These are phyloP conservation scores for Zaprionus inermis DNA, from an alignment of 1,140 invertebrate genomes.

Conservation along the genomic window DNA sequence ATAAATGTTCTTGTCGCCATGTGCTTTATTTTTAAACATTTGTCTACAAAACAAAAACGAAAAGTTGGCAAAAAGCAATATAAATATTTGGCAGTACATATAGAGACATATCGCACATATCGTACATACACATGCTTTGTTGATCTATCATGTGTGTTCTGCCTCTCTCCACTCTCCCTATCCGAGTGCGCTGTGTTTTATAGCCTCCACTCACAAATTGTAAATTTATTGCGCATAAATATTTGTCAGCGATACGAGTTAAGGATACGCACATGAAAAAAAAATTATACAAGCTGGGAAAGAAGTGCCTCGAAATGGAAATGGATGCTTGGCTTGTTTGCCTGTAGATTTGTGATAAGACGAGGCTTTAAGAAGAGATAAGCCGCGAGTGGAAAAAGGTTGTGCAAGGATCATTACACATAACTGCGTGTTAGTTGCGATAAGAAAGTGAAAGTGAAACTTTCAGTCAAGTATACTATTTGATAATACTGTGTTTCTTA, in stretches of 20 bases:
- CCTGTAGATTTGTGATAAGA: neutral
- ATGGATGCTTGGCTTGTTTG: neutral
- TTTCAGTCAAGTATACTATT: neutral
- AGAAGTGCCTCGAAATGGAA: neutral
- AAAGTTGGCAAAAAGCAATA: slow-evolving; percentile 20
- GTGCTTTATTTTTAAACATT: slow-evolving; percentile 39
- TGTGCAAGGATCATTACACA: neutral
- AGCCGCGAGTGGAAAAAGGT: neutral
- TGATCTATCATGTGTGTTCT: slow-evolving; percentile 27
- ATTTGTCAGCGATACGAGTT: slow-evolving; percentile 27
- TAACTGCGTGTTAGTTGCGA: neutral
- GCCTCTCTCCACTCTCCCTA: neutral
- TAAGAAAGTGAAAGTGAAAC: slow-evolving; percentile 1
- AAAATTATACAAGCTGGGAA: neutral
- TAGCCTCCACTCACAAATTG: slow-evolving; percentile 17
- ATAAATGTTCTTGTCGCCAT: slow-evolving; percentile 43
- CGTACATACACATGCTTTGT: slow-evolving; percentile 3
- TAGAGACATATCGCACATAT: too few species aligned
- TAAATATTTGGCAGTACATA: slow-evolving; percentile 16
- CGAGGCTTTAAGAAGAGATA: neutral
- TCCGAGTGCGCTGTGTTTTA: slow-evolving; percentile 15
- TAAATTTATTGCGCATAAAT: slow-evolving; percentile 33
- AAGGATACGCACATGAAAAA: slow-evolving; percentile 1
- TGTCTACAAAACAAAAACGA: slow-evolving; percentile 5
- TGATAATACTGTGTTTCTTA: neutral